These are phyloP conservation scores for Chelonia mydas DNA, from an alignment of 2,797 vertebrate genomes.

Conservation along the genomic window DNA sequence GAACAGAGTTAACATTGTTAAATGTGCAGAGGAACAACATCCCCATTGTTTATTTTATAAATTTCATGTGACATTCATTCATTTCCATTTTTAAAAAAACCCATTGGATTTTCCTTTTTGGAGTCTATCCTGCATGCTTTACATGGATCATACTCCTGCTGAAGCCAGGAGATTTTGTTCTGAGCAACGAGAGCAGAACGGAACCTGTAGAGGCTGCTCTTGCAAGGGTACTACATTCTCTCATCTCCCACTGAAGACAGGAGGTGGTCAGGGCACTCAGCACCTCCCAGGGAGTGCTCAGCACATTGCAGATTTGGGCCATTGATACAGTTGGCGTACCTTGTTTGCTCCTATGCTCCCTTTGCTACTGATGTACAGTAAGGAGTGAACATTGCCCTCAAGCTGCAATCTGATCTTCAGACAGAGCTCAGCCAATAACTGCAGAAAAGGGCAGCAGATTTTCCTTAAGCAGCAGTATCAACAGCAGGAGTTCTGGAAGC, in stretches of 20 bases:
- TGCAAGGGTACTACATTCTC: not conserved
- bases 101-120: not conserved
- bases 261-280: not conserved
- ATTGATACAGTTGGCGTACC: constrained; percentile 63
- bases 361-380: constrained; percentile 48
- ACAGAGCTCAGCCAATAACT: constrained; percentile 39
- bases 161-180: not conserved
- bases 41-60: not conserved
- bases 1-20: not conserved
- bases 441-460: constrained; percentile 54
- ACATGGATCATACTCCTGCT: not conserved
- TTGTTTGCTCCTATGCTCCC: constrained; percentile 60
- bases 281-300: constrained; percentile 13
- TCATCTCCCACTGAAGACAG: not conserved
- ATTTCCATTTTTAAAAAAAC: constrained; percentile 1
- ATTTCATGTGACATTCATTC: not conserved
- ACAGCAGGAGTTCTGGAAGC: constrained; percentile 74
- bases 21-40: not conserved
- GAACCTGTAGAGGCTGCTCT: not conserved
- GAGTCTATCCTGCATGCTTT: not conserved
- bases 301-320: constrained; percentile 5
- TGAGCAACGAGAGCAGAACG: not conserved
- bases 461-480: constrained; percentile 30
- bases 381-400: constrained; percentile 61
- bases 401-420: constrained; percentile 54